Conservation (phyloP, 2,797 vertebrate species). For the Mus caroli region DNA sequence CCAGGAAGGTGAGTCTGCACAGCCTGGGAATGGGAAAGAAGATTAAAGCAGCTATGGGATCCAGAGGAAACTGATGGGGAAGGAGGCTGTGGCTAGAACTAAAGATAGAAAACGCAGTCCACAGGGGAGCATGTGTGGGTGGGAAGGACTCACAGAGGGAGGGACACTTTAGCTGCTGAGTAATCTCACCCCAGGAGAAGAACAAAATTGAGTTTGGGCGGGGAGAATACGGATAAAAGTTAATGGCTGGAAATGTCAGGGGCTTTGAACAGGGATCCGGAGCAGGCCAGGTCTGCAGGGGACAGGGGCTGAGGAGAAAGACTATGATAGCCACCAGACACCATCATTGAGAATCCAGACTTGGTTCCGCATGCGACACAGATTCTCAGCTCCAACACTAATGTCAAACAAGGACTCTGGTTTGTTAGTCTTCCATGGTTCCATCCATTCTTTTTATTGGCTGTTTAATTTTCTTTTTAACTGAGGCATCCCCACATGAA, state of each 20-base stretch:
- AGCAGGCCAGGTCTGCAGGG: rapidly evolving
- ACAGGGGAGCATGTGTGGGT: background rate
- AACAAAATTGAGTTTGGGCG: background rate
- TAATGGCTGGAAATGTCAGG: constrained; percentile 4
- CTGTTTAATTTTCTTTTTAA: constrained; percentile 17
- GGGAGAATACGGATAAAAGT: background rate
- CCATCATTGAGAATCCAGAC: background rate
- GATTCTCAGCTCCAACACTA: background rate
- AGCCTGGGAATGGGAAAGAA: background rate
- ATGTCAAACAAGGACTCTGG: background rate
- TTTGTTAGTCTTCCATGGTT: background rate
- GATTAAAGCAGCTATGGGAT: background rate
- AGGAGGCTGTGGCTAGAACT: background rate
- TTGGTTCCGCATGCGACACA: background rate
- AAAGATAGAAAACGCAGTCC: constrained; percentile 37
- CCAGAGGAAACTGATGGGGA: background rate
- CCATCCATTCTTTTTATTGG: background rate
- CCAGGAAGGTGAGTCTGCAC: background rate
- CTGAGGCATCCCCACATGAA: background rate
- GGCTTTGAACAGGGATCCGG: background rate
- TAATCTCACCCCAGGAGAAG: constrained; percentile 19
- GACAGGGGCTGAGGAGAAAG: background rate
- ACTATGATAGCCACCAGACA: background rate
- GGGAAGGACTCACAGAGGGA: background rate
- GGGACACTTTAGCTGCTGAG: constrained; percentile 43